Evolutionary conservation across 37 sponge, comb jelly and placozoan species (phyloP).

Genomic region (Aplysina aerophoba): DNA sequence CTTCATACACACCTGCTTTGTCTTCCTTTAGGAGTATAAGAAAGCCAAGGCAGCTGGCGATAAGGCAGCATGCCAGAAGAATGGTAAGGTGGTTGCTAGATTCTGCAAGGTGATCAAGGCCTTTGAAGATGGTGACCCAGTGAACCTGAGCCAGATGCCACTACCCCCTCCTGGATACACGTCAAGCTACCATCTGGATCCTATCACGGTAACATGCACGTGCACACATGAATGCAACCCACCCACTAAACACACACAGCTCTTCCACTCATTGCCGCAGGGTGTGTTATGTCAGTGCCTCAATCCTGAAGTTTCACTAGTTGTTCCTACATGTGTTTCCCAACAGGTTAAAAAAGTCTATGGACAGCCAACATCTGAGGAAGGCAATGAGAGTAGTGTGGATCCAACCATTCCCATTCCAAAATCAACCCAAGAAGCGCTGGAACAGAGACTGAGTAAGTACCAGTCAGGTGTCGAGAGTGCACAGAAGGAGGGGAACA

Average conservation of each 20-base stretch:
- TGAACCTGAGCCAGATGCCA: conserved; percentile 75
- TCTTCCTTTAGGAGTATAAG: background rate
- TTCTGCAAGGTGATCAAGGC: conserved; percentile 64
- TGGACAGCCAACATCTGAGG: background rate
- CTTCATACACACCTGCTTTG: too few relatives aligned
- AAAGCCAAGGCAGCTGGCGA: conserved; percentile 50
- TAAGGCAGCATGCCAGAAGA: conserved; percentile 27
- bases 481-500: conserved; percentile 82
- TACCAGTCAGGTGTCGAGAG: conserved; percentile 63
- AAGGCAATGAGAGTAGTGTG: conserved; percentile 35
- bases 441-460: conserved; percentile 83
- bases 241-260: too few relatives aligned
- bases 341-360: background rate
- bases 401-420: conserved; percentile 78
- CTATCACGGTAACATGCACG: too few relatives aligned
- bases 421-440: conserved; percentile 71
- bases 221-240: too few relatives aligned
- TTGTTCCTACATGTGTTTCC: too few relatives aligned
- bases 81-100: conserved; percentile 50
- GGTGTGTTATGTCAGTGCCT: too few relatives aligned
- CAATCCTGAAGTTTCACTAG: too few relatives aligned
- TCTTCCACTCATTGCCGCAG: too few relatives aligned
- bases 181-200: conserved; percentile 58
- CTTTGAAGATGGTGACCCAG: conserved; percentile 50
- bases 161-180: conserved; percentile 78